phyloP scores from a whole-genome alignment of 1,140 invertebrate species.

The Brachystomella parvula region DNA sequence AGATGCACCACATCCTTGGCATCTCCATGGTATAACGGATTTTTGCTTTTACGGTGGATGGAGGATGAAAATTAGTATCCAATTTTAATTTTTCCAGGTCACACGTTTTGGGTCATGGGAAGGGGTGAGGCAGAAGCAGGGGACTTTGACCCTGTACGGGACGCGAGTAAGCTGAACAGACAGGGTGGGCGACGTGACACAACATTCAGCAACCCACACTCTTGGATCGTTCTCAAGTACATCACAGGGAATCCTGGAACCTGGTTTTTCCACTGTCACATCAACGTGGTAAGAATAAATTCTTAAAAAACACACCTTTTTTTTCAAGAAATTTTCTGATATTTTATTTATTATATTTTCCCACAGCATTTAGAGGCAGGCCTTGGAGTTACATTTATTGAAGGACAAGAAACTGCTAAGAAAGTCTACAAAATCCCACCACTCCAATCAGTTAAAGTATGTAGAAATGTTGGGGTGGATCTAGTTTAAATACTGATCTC shows the following conservation, averaged over 20 bases:
- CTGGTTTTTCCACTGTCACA: constrained; percentile 16
- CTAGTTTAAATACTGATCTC: too few species aligned
- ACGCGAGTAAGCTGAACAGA: background rate
- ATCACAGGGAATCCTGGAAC: constrained; percentile 11
- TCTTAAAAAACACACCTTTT: background rate
- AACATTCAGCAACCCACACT: background rate
- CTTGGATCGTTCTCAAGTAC: constrained; percentile 9
- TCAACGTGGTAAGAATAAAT: background rate
- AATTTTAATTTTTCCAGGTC: background rate
- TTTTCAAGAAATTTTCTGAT: background rate
- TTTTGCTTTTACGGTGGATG: background rate
- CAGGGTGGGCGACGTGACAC: constrained; percentile 7
- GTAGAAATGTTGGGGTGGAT: background rate
- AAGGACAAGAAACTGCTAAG: background rate
- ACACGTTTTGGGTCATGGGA: constrained; percentile 22
- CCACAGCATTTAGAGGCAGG: constrained; percentile 2
- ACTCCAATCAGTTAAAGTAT: background rate
- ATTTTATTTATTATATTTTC: too few species aligned
- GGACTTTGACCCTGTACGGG: background rate
- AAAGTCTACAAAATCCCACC: background rate
- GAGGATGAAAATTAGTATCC: background rate
- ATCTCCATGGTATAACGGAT: constrained; percentile 12
- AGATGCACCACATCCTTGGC: constrained; percentile 13
- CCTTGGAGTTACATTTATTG: background rate
- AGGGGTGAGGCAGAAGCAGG: constrained; percentile 3